A percentile compares a stretch with the other conserved stretches of the same genome.
Evolutionary conservation across 1,140 invertebrate species (phyloP).

Genomic region (Zaprionus ghesquierei): DNA sequence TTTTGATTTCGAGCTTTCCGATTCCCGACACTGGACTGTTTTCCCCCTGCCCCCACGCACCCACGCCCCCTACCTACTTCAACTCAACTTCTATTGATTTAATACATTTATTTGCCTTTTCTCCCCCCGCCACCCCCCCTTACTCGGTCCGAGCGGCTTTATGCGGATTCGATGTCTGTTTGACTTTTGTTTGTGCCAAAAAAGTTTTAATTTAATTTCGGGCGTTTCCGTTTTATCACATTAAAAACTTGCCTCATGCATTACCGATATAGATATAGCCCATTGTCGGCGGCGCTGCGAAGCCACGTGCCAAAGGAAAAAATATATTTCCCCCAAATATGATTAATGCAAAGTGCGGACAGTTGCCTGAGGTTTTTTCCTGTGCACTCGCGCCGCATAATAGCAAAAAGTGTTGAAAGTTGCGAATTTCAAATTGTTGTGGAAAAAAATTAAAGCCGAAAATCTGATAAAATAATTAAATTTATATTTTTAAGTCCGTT

Average conservation of each 20-base stretch:
- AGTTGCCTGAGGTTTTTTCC: slow-evolving; percentile 4
- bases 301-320: slow-evolving; percentile 1
- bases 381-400: not conserved
- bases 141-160: not conserved
- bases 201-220: slow-evolving; percentile 73
- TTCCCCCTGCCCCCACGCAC: not conserved
- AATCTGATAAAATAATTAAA: not conserved
- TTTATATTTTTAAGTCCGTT: no score
- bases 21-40: slow-evolving; percentile 5
- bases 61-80: not conserved
- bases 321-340: slow-evolving; percentile 5
- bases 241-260: slow-evolving; percentile 63
- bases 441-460: not conserved
- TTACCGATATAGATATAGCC: not conserved
- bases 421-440: not conserved
- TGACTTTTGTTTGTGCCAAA: slow-evolving; percentile 48
- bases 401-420: slow-evolving; percentile 7
- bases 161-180: slow-evolving; percentile 31
- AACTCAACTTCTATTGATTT: slow-evolving; percentile 64
- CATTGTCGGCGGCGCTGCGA: not conserved
- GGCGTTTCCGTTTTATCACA: slow-evolving; percentile 55
- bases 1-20: slow-evolving; percentile 63
- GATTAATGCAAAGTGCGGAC: slow-evolving; percentile 29
- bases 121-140: no score
- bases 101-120: slow-evolving; percentile 73